A percentile compares a stretch with the other conserved stretches of the same genome.
Evolutionary conservation across 1,140 invertebrate species (phyloP).

Genomic region (Caenorhabditis latens): DNA sequence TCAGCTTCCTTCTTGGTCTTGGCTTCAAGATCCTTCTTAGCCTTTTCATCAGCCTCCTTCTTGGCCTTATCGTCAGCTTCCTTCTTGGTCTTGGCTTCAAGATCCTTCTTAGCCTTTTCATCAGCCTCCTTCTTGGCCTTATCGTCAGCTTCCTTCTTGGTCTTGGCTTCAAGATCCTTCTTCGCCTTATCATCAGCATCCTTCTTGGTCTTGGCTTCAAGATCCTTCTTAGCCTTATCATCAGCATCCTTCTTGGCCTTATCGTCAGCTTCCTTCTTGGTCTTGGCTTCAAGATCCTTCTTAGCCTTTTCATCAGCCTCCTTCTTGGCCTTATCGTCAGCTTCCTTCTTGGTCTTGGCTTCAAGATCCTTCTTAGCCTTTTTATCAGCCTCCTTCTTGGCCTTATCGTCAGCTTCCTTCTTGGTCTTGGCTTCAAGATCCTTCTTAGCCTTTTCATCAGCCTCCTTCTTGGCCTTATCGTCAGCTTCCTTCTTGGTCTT

Average conservation of each 20-base stretch:
- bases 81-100: neutral
- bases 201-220: slow-evolving; percentile 29
- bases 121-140: slow-evolving; percentile 15
- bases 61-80: slow-evolving; percentile 41
- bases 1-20: slow-evolving; percentile 37
- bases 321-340: slow-evolving; percentile 23
- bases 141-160: slow-evolving; percentile 20
- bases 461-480: slow-evolving; percentile 44
- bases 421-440: slow-evolving; percentile 46
- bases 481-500: slow-evolving; percentile 53
- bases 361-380: slow-evolving; percentile 29
- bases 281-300: slow-evolving; percentile 39
- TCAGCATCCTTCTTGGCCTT: slow-evolving; percentile 57
- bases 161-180: slow-evolving; percentile 35
- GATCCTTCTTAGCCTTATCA: slow-evolving; percentile 3
- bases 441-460: slow-evolving; percentile 4
- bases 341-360: slow-evolving; percentile 21
- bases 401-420: slow-evolving; percentile 33
- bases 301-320: slow-evolving; percentile 42
- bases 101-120: neutral
- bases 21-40: slow-evolving; percentile 32
- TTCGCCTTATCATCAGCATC: slow-evolving; percentile 28
- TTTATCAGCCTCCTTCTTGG: slow-evolving; percentile 1
- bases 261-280: slow-evolving; percentile 8
- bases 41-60: too few relatives aligned